Conservation (phyloP, 2,888 invertebrate species). For the Lasioglossum figueresi region DNA sequence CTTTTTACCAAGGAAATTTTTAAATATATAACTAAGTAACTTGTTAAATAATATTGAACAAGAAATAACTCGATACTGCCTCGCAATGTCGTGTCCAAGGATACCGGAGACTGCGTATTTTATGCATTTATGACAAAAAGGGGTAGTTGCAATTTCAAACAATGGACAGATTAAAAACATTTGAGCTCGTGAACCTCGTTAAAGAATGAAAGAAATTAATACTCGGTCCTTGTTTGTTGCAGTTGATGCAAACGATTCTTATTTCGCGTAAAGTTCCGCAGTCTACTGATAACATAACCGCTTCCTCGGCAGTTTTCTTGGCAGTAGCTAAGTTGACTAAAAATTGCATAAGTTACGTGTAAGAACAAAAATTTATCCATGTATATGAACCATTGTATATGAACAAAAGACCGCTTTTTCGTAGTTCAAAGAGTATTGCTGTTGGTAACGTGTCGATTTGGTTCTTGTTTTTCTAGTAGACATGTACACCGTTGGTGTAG, state of each 20-base stretch:
- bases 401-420: background rate
- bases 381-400: no score
- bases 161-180: no score
- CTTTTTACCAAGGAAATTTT: background rate
- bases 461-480: slow-evolving; percentile 4
- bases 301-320: background rate
- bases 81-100: no score
- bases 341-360: background rate
- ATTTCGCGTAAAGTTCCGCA: no score
- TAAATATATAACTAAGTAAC: background rate
- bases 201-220: no score
- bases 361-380: background rate
- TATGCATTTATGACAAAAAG: no score
- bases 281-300: no score
- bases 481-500: background rate
- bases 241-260: no score
- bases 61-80: background rate
- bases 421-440: slow-evolving; percentile 41
- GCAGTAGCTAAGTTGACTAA: background rate
- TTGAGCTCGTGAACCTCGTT: no score
- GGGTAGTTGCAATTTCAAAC: no score
- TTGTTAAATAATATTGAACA: background rate
- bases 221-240: no score
- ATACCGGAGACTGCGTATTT: no score
- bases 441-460: background rate